Base-by-base conservation (phyloP, 2,888 invertebrate genomes). In the Acanthopleura granulata region DNA sequence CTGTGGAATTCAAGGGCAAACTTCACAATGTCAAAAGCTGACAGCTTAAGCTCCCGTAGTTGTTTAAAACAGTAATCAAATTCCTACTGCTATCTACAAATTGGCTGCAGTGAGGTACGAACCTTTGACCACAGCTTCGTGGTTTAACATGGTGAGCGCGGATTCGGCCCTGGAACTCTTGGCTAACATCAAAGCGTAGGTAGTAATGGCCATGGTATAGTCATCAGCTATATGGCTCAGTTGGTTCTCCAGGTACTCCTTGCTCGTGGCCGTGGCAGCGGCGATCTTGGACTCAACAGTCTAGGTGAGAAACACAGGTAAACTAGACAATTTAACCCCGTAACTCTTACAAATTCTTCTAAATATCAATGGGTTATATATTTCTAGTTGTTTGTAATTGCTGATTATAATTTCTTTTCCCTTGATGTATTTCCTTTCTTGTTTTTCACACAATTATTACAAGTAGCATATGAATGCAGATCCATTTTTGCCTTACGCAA, bases 241-340 rank as follows among this genome's bases (percentile, higher is more conserved):
- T 70, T 88, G 80, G 14, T 80, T 76, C 76, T 91, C 91, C 78
- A 91, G 79, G 79, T 88, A 91, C 0, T 77, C 76, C 29, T 86
- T 77, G 4, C 91, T 27, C 25, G 6, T 66, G 27, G 29, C 16
- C 15, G 29, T 25, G 29, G 66, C 66, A 22, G 66, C 25, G 22
- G 4, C 4, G 57, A 57, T 57, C 22, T 57, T 57, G n/a, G 57
- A 3, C 22, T 57, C 57, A 57, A 57, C 18, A 18, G 57, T 22
- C 57, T 57, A 22, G 3, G 22, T 1, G 57, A 57, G 22, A 40
- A 6, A 40, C 9, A 40, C 40, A 40, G 40, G 40, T 40, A 40
- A 40, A 40, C 40, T 40, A 40, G 40, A 40, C 40, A 40, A 9
- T 40, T 40, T 40, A 3, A 40, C 40, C 4, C 40, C 9, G 22